phyloP scores from a whole-genome alignment of 2,113 vertebrate species.

The Petrocephalus microphthalmus region DNA sequence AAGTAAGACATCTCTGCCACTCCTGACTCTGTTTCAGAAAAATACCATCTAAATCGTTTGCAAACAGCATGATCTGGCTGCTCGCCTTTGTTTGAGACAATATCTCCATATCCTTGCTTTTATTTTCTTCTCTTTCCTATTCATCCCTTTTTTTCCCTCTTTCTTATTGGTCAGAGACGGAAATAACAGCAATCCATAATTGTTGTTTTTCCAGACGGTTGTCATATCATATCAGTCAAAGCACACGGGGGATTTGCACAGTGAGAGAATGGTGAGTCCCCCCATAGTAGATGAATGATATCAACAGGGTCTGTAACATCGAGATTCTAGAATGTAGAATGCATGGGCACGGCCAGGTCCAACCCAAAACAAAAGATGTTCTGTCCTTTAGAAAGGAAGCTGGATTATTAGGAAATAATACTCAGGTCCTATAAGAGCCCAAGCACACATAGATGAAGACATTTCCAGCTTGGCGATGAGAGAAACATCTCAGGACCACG shows the following conservation, averaged over 20 bases:
- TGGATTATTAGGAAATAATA: neutral
- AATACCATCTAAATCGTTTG: neutral
- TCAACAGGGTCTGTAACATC: neutral
- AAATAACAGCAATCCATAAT: neutral
- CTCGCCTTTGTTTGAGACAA: neutral
- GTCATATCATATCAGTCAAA: slow-evolving; percentile 3
- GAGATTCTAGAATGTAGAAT: neutral
- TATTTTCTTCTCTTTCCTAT: neutral
- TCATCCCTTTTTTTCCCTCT: neutral
- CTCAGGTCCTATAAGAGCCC: neutral
- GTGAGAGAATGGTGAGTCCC: neutral
- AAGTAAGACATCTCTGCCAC: neutral
- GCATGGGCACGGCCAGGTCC: neutral
- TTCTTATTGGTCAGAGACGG: neutral
- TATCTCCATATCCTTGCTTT: neutral
- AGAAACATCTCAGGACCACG: neutral
- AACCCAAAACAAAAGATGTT: neutral
- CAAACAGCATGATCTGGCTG: neutral
- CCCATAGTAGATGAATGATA: neutral
- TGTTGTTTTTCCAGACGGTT: neutral
- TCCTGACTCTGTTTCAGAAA: neutral
- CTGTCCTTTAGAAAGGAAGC: neutral
- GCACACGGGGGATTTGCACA: neutral
- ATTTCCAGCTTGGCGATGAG: neutral
- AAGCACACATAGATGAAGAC: neutral